These are phyloP conservation scores for Catocala fraxini DNA, from an alignment of 2,888 invertebrate genomes.

Conservation along the genomic window DNA sequence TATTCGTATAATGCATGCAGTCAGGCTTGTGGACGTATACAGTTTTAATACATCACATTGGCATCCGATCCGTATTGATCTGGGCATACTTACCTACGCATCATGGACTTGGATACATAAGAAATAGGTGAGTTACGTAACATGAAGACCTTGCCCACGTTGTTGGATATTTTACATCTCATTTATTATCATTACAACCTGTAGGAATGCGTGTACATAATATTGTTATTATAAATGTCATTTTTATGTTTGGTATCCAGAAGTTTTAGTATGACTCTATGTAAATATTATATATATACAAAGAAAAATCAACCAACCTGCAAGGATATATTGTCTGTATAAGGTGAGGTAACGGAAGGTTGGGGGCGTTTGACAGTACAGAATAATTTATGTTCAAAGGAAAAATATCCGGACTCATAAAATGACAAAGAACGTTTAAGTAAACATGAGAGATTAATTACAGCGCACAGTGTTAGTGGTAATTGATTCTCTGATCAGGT, in stretches of 20 bases:
- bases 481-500: slow-evolving; percentile 22
- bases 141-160: not conserved
- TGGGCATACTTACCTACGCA: slow-evolving; percentile 9
- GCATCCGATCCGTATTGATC: slow-evolving; percentile 19
- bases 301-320: not conserved
- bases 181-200: no score
- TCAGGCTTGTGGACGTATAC: not conserved
- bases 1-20: slow-evolving; percentile 6
- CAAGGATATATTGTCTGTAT: not conserved
- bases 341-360: slow-evolving; percentile 4
- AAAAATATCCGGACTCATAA: not conserved
- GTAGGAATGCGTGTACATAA: no score
- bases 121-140: slow-evolving; percentile 22
- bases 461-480: slow-evolving; percentile 1
- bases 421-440: slow-evolving; percentile 28
- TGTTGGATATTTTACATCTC: not conserved
- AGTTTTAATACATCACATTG: slow-evolving; percentile 17
- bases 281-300: not conserved
- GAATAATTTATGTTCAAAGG: slow-evolving; percentile 5
- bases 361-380: not conserved
- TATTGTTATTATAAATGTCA: no score
- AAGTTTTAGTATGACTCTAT: no score
- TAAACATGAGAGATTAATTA: slow-evolving; percentile 36
- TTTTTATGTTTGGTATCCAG: not conserved
- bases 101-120: slow-evolving; percentile 9